phyloP scores from a whole-genome alignment of 2,888 invertebrate species.

The Saturnia japonica region DNA sequence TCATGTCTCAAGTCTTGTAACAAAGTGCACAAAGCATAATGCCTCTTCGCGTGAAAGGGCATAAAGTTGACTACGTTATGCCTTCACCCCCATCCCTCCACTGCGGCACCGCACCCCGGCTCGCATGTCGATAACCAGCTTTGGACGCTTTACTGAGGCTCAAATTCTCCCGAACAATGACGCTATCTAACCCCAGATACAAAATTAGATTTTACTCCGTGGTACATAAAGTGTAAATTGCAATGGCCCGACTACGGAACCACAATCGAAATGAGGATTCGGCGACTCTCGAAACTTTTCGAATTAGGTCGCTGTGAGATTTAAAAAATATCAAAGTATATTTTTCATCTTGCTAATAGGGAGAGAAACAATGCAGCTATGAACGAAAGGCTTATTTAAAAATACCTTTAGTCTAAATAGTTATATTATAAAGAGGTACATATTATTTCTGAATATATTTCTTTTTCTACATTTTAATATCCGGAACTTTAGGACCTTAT shows the following conservation, averaged over 20 bases:
- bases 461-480: background rate
- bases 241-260: conserved; percentile 36
- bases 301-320: conserved; percentile 59
- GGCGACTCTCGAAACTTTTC: conserved; percentile 49
- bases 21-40: conserved; percentile 3
- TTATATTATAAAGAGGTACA: background rate
- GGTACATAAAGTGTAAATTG: conserved; percentile 35
- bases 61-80: conserved; percentile 11
- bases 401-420: background rate
- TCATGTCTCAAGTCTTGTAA: background rate
- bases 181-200: conserved; percentile 31
- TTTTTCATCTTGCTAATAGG: conserved; percentile 22
- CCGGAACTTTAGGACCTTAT: no score
- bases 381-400: background rate
- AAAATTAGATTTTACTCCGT: conserved; percentile 37
- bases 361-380: background rate
- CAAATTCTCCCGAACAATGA: conserved; percentile 43
- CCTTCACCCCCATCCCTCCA: conserved; percentile 22
- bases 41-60: background rate
- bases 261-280: conserved; percentile 57
- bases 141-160: conserved; percentile 29
- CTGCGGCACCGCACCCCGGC: conserved; percentile 16
- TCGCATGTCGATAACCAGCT: conserved; percentile 37
- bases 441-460: background rate
- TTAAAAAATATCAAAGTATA: conserved; percentile 34